Conservation (phyloP, 1,140 invertebrate species). For the Atopsyche davidsoni region DNA sequence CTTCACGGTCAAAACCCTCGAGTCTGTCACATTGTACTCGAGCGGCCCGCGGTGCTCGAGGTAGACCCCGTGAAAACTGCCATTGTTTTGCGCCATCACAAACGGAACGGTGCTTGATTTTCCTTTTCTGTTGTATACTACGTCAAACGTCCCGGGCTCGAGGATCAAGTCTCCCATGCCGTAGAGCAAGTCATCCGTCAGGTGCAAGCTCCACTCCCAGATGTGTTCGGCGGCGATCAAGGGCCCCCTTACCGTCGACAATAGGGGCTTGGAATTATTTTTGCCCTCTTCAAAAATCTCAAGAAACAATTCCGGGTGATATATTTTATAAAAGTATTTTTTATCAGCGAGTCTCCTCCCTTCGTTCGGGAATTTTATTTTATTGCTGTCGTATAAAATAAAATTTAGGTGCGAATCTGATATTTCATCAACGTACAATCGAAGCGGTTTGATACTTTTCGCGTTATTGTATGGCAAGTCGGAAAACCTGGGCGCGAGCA, state of each 20-base stretch:
- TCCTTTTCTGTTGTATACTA: constrained; percentile 34
- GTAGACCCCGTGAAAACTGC: constrained; percentile 33
- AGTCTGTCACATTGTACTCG: constrained; percentile 34
- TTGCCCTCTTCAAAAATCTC: constrained; percentile 18
- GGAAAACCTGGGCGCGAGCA: constrained; percentile 7
- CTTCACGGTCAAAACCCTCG: constrained; percentile 33
- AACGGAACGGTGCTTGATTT: constrained; percentile 32
- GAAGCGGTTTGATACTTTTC: constrained; percentile 3
- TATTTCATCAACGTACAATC: constrained; percentile 14
- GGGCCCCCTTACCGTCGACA: constrained; percentile 38
- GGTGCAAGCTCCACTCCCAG: constrained; percentile 41
- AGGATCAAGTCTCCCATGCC: constrained; percentile 34
- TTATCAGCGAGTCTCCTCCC: constrained; percentile 1
- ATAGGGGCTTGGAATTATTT: constrained; percentile 26
- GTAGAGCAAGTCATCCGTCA: constrained; percentile 32
- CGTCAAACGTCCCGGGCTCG: constrained; percentile 27
- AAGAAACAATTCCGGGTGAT: constrained; percentile 19
- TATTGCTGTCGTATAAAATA: constrained; percentile 14
- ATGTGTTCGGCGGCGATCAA: constrained; percentile 39
- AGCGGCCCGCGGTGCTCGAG: constrained; percentile 34
- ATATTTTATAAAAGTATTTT: constrained; percentile 17
- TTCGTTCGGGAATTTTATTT: not conserved
- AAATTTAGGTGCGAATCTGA: constrained; percentile 17
- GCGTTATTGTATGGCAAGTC: constrained; percentile 2
- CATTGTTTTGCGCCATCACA: constrained; percentile 35